A percentile compares a stretch with the other conserved stretches of the same genome.
Evolutionary conservation across 2,888 invertebrate species (phyloP).

Genomic region (Parnassius glacialis): DNA sequence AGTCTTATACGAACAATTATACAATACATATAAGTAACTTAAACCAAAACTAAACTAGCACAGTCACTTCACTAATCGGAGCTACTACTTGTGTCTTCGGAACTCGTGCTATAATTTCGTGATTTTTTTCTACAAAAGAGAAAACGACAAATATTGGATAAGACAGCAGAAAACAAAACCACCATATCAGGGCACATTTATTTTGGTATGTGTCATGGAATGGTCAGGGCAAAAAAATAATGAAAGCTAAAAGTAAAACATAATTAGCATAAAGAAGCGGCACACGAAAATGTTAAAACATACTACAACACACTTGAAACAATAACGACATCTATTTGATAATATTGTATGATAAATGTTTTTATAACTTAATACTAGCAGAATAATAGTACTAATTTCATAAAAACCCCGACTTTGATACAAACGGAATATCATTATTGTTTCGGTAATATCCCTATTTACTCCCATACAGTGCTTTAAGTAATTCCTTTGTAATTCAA

Average conservation of each 20-base stretch:
- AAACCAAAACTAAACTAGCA: constrained; percentile 52
- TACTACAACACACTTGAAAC: constrained; percentile 30
- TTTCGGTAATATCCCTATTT: constrained; percentile 25
- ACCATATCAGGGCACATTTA: constrained; percentile 38
- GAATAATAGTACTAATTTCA: not conserved
- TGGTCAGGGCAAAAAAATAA: constrained; percentile 37
- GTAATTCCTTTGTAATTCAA: not conserved
- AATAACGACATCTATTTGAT: constrained; percentile 25
- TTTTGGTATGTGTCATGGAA: not conserved
- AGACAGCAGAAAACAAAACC: constrained; percentile 51
- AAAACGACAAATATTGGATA: constrained; percentile 44
- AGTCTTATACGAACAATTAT: constrained; percentile 31
- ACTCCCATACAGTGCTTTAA: constrained; percentile 27
- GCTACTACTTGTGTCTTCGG: constrained; percentile 73
- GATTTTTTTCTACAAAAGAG: constrained; percentile 78
- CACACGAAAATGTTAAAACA: constrained; percentile 57
- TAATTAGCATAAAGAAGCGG: constrained; percentile 53
- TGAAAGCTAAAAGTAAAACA: constrained; percentile 34
- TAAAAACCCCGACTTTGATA: too few relatives aligned
- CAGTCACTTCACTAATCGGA: constrained; percentile 67
- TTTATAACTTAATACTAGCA: not conserved
- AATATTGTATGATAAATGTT: not conserved
- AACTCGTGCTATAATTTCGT: constrained; percentile 75
- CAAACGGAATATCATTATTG: constrained; percentile 16
- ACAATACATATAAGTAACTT: constrained; percentile 53